phyloP scores from a whole-genome alignment of 2,797 vertebrate species.

The Prunella strophiata region DNA sequence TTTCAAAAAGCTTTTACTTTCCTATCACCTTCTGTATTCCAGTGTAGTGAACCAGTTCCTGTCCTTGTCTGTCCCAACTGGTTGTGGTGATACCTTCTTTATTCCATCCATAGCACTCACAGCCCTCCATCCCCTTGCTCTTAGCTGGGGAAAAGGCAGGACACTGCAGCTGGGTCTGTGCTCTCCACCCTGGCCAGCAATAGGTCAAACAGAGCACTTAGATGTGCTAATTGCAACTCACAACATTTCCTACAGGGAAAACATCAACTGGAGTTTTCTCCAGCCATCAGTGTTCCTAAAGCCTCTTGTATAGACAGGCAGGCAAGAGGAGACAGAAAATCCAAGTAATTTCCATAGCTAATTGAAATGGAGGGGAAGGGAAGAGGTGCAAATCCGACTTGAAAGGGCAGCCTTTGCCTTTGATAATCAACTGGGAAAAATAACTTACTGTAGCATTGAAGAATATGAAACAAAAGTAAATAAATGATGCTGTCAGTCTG shows the following conservation, averaged over 20 bases:
- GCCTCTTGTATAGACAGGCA: background rate
- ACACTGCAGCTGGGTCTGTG: background rate
- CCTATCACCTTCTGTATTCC: background rate
- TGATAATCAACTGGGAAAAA: conserved; percentile 16
- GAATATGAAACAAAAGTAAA: conserved; percentile 16
- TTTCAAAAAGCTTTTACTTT: background rate
- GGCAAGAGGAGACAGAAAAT: background rate
- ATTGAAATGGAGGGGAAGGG: background rate
- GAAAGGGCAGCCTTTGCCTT: conserved; percentile 35
- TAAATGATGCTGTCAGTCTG: conserved; percentile 19
- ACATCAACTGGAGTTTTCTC: background rate
- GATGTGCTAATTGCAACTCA: background rate
- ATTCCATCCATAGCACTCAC: background rate
- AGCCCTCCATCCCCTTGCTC: background rate
- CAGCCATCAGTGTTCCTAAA: background rate
- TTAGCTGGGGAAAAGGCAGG: background rate
- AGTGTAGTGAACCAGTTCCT: background rate
- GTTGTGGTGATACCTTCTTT: background rate
- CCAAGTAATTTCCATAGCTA: background rate
- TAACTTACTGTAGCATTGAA: background rate
- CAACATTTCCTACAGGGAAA: background rate
- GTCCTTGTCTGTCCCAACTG: background rate
- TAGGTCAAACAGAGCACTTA: background rate
- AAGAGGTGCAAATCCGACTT: conserved; percentile 24
- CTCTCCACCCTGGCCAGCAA: background rate